Evolutionary conservation across 1,140 invertebrate species (phyloP), one percentile per base, ranked within the genome.

Genomic region (Drosophila paulistorum): DNA sequence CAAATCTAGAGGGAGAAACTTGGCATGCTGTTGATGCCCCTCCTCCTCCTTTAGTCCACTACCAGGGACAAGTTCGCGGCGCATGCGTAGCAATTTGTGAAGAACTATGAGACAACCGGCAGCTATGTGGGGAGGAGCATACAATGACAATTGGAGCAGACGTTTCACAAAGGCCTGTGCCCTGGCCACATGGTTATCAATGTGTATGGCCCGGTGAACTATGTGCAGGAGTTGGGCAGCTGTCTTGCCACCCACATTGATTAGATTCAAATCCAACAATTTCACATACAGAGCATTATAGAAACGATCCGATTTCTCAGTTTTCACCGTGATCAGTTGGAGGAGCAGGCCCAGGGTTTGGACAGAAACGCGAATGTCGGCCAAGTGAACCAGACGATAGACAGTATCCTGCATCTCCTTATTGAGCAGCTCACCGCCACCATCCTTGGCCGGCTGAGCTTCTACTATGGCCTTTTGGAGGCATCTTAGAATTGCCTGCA

Each of bases 261-360:
- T 93, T 45, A 99, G 93, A 70, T 96, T 95, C 2, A 96, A 93
- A 85, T 97, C 97, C 0, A 95, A 82, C 57, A 99, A 87, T 91
- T 99, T 98, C 39, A 94, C 94, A 91, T 99, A 99, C 20, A 99
- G 93, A 1, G 97, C 95, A 71, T 94, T 94, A 93, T 99, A 99
- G 93, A 97, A 99, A 65, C 98, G 93, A 71, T 93, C 92, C 2
- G 93, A 87, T 87, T 94, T 80, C 54, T 90, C 91, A 0, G 79
- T 81, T 54, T 92, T 92, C 0, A 94, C 92, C 57, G 94, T 94
- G 37, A 95, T 94, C 65, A 98, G 94, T 90, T 99, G 98, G 81
- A 96, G 96, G 1, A 99, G 93, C 67, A 99, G 93, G 70, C 95
- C 95, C 0, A 99, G 92, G 0, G 98, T 97, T 89, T 98, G 98